Evolutionary conservation across 2,888 invertebrate genomes (phyloP), one percentile per base, ranked within the genome.

Genomic region (Aradus depressus): DNA sequence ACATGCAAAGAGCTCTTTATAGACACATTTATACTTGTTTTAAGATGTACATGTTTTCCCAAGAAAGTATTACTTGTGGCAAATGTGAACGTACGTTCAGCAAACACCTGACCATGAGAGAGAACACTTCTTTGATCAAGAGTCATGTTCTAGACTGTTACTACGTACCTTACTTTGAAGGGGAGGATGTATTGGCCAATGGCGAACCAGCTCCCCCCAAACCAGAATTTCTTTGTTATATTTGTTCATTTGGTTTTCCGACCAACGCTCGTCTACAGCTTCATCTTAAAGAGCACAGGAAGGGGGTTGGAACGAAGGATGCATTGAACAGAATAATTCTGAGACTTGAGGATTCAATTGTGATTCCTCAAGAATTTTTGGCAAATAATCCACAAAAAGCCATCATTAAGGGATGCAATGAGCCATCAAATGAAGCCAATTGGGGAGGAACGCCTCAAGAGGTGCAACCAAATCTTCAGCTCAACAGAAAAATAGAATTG

Each of bases 221-320:
- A n/a, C 47, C 47, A n/a, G 37, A 23, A 4, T 16, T 37, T 12
- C 16, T 47, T 12, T 47, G 47, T 18, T 47, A 47, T 12, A 28
- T 47, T 6, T 47, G 47, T 25, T 47, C 47, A 2, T 47, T 47
- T 26, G 47, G 47, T 14, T 47, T 47, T 38, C 26, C 47, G 2
- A 25, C 3, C 14, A 37, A 47, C 28, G 25, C 23, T 2, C 18
- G 25, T 37, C 47, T 47, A 4, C 21, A 16, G 14, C n/a, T 19
- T 18, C 47, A 47, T 19, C 37, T 47, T 18, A 18, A 35, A 26
- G 47, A 47, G 16, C 47, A 47, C n/a, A 37, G 47, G 19, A 25
- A 23, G 8, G n/a, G n/a, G n/a, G n/a, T n/a, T n/a, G n/a, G n/a
- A n/a, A 47, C 19, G 16, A 47, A 47, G 28, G 47, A 47, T 37